A percentile compares a stretch with the other conserved stretches of the same genome.
phyloP scores from a whole-genome alignment of 2,797 vertebrate genomes.

The Poeciliopsis infans region DNA sequence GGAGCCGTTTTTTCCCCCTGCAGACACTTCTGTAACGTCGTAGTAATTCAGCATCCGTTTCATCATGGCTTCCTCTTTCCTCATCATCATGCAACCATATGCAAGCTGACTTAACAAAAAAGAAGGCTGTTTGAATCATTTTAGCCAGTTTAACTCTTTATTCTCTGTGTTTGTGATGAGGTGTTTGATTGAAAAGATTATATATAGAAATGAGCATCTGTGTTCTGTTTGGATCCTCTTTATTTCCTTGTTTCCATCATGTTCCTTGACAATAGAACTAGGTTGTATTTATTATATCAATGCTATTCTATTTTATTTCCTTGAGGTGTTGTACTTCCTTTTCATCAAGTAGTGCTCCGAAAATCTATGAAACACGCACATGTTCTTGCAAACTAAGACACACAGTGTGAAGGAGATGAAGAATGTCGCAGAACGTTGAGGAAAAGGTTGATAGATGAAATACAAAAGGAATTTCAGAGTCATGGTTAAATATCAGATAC shows the following conservation, averaged over 20 bases:
- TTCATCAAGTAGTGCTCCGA: slow-evolving; percentile 40
- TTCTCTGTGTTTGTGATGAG: slow-evolving; percentile 79
- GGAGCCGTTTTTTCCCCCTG: slow-evolving; percentile 28
- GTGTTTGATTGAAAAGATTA: slow-evolving; percentile 76
- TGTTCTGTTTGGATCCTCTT: slow-evolving; percentile 53
- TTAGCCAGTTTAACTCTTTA: slow-evolving; percentile 74
- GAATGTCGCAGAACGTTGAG: slow-evolving; percentile 24
- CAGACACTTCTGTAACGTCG: slow-evolving; percentile 35
- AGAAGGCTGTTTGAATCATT: slow-evolving; percentile 75
- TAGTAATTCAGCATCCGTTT: slow-evolving; percentile 37
- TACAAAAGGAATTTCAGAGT: neutral
- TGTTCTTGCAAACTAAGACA: slow-evolving; percentile 51
- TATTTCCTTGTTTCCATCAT: slow-evolving; percentile 40
- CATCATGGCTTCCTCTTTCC: slow-evolving; percentile 27
- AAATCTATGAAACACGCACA: slow-evolving; percentile 64
- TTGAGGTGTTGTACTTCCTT: slow-evolving; percentile 20
- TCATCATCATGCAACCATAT: slow-evolving; percentile 39
- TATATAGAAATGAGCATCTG: slow-evolving; percentile 66
- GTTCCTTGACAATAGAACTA: slow-evolving; percentile 30
- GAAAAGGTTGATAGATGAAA: neutral
- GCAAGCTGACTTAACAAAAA: slow-evolving; percentile 51
- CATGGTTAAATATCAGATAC: neutral
- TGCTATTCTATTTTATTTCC: slow-evolving; percentile 34
- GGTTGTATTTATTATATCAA: slow-evolving; percentile 55
- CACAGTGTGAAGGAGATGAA: slow-evolving; percentile 29